These are phyloP conservation scores for Meloidogyne floridensis DNA, from an alignment of 1,140 invertebrate species.

Conservation along the genomic window DNA sequence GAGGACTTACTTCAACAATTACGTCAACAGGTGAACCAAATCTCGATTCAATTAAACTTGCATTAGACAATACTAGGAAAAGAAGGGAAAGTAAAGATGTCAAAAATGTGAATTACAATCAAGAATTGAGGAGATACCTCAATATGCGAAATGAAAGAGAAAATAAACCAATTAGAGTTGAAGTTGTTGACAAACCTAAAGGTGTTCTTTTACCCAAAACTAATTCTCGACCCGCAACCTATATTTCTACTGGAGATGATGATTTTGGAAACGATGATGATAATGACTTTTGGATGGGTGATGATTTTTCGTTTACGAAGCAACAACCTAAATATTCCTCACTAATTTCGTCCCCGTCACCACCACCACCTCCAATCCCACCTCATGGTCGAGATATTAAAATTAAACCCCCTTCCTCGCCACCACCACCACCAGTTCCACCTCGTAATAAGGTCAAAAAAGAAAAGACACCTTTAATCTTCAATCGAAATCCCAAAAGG, in stretches of 20 bases:
- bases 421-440: too few relatives aligned
- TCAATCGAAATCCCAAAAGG: too few relatives aligned
- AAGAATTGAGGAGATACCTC: not conserved
- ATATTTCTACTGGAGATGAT: not conserved
- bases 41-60: not conserved
- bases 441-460: too few relatives aligned
- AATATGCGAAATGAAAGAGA: constrained; percentile 12
- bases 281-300: not conserved
- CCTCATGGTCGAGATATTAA: too few relatives aligned
- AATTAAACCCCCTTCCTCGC: too few relatives aligned
- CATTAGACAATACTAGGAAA: not conserved
- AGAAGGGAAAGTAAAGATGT: not conserved
- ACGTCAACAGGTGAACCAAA: constrained; percentile 2
- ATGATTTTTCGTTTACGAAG: not conserved
- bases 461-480: too few relatives aligned
- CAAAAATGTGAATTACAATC: constrained; percentile 19
- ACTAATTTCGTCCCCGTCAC: not conserved
- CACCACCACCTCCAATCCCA: not conserved
- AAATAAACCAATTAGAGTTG: constrained; percentile 18
- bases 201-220: not conserved
- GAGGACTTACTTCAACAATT: not conserved
- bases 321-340: not conserved
- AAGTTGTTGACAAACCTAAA: constrained; percentile 15
- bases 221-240: not conserved
- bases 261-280: not conserved